A percentile compares a stretch with the other conserved stretches of the same genome.
phyloP scores from a whole-genome alignment of 1,140 invertebrate genomes.

The Scaptomyza graminum region DNA sequence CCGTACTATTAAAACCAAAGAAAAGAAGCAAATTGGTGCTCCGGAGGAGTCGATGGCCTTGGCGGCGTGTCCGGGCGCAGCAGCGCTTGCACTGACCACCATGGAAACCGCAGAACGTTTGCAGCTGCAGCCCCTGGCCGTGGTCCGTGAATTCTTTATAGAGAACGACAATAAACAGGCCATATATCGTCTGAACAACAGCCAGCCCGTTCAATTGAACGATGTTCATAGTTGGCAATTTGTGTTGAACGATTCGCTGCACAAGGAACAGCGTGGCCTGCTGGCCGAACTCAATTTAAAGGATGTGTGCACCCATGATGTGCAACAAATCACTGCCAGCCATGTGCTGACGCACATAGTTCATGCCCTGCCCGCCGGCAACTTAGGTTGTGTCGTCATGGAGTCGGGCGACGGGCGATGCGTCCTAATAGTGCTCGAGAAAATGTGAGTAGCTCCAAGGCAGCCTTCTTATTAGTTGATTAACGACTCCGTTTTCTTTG shows the following conservation, averaged over 20 bases:
- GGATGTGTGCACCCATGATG: conserved; percentile 95
- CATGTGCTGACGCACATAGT: conserved; percentile 95
- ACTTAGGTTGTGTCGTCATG: conserved; percentile 92
- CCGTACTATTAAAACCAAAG: neutral
- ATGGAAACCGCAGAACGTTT: conserved; percentile 89
- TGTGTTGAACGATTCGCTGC: conserved; percentile 24
- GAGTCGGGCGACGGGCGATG: conserved; percentile 24
- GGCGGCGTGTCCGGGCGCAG: conserved; percentile 87
- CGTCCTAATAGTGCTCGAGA: conserved; percentile 51
- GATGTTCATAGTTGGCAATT: conserved; percentile 53
- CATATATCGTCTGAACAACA: conserved; percentile 82
- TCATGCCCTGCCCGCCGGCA: conserved; percentile 93
- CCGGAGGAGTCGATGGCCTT: conserved; percentile 87
- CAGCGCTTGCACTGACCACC: conserved; percentile 94
- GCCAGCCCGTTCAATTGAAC: neutral
- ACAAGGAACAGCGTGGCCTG: conserved; percentile 90
- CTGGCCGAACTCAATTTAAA: conserved; percentile 97
- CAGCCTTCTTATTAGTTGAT: neutral
- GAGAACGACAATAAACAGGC: conserved; percentile 91
- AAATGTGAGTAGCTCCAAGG: conserved; percentile 46
- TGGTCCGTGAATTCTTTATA: conserved; percentile 94
- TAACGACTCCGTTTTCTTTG: conserved; percentile 1
- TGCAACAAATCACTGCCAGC: conserved; percentile 98
- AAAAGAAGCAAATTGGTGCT: too few species aligned
- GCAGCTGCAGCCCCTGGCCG: conserved; percentile 93